phyloP scores from a whole-genome alignment of 1,140 invertebrate genomes.

The Glomeris maerens region DNA sequence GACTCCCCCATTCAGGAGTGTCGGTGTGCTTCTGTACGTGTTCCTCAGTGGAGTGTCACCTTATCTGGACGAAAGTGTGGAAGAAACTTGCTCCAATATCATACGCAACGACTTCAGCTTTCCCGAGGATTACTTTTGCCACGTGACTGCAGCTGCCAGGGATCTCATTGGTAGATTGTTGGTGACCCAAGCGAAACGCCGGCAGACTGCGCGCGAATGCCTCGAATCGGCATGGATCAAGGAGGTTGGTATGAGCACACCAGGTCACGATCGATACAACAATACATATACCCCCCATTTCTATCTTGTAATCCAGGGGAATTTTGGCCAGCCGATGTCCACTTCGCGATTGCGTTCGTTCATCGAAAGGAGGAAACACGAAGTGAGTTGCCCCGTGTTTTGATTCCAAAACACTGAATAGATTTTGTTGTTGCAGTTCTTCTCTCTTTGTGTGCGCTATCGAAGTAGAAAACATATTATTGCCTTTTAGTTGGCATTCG shows the following conservation, averaged over 20 bases:
- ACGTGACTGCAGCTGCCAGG: constrained; percentile 52
- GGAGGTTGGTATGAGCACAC: constrained; percentile 10
- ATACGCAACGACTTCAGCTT: constrained; percentile 67
- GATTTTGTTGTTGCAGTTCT: no score
- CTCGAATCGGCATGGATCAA: constrained; percentile 40
- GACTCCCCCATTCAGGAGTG: constrained; percentile 34
- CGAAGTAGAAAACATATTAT: no score
- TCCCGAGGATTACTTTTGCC: constrained; percentile 60
- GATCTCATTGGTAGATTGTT: constrained; percentile 47
- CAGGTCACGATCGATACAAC: no score
- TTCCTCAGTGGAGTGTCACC: constrained; percentile 60
- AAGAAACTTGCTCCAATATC: constrained; percentile 69
- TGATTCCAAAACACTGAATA: no score
- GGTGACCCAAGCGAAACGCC: constrained; percentile 40
- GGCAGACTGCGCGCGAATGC: constrained; percentile 38
- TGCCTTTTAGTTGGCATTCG: no score
- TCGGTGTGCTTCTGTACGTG: constrained; percentile 64
- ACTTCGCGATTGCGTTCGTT: neutral
- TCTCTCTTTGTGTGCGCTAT: no score
- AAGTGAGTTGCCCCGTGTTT: neutral
- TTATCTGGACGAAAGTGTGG: constrained; percentile 64
- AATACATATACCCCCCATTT: no score
- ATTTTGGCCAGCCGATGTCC: neutral
- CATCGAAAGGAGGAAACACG: neutral
- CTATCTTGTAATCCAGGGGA: no score